Evolutionary conservation across 2,888 invertebrate genomes (phyloP), one percentile per base, ranked within the genome.

Genomic region (Trachelus iudaicus): DNA sequence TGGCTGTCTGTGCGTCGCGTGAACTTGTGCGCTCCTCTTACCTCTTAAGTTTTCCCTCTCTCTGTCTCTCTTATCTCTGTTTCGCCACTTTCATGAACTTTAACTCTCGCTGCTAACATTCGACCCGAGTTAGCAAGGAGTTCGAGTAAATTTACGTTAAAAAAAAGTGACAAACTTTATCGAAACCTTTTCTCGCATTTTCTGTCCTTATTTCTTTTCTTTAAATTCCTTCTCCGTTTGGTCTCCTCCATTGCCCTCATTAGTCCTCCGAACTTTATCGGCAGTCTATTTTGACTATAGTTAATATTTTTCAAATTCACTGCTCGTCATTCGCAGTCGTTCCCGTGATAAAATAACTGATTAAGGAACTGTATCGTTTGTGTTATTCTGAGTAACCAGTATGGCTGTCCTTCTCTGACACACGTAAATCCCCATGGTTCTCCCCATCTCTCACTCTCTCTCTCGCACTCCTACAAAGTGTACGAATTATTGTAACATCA

Each of bases 91-190:
- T 71, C 34, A 34, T 74, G 75, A 75, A 76, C 69, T 40, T 73
- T 69, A 77, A 34, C 75, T 56, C 74, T 73, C 77, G 76, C 37
- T 23, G 79, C 76, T 77, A 78, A 80, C 80, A 81, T 76, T 81
- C 77, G 40, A 75, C 73, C 79, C 78, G 81, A 82, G 81, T 80
- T 80, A 77, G 81, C 73, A 79, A 78, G 78, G 78, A 79, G 37
- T 71, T 80, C 33, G 71, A 71, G 71, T 71, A 71, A 31, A 71
- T 71, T 71, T 12, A 13, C 81, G 77, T 35, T 34, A 76, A 76
- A 69, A 33, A 35, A 12, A 12, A 31, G 40, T 37, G 33, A n/a
- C 23, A 34, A 71, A 71, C 71, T 71, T 71, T 71, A 71, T 71
- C 71, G 71, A 71, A 33, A 30, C 31, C 34, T 30, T 71, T 34